A percentile compares a stretch with the other conserved stretches of the same genome.
Evolutionary conservation across 1,140 invertebrate genomes (phyloP).

Genomic region (Dolichoris vasculosae): DNA sequence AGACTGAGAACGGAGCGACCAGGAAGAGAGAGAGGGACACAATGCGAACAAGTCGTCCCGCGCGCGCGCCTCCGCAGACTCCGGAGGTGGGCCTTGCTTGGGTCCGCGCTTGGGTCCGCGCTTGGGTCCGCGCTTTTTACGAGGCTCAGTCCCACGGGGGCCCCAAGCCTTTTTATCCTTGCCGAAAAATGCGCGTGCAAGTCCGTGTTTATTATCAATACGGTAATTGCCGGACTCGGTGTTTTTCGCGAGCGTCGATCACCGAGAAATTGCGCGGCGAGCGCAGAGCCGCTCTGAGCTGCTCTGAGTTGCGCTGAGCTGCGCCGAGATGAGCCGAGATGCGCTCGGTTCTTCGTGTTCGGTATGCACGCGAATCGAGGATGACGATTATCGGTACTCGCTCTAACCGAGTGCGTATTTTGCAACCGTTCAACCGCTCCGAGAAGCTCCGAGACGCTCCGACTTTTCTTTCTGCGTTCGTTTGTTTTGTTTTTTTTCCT

Average conservation of each 20-base stretch:
- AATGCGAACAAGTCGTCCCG: conserved; percentile 22
- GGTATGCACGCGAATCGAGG: neutral
- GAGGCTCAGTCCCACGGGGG: conserved; percentile 35
- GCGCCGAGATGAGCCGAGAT: too few species aligned
- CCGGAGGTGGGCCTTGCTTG: neutral
- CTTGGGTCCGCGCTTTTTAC: conserved; percentile 24
- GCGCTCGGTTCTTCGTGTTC: too few species aligned
- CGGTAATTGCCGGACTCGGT: conserved; percentile 46
- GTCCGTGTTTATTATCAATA: conserved; percentile 50
- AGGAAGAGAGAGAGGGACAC: conserved; percentile 34
- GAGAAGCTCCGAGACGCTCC: too few species aligned
- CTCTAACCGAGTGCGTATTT: neutral
- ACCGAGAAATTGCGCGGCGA: conserved; percentile 15
- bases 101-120: conserved; percentile 5
- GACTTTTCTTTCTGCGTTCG: too few species aligned
- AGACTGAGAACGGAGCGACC: neutral
- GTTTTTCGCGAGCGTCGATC: conserved; percentile 27
- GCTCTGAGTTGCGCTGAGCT: too few species aligned
- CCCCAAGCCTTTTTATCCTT: conserved; percentile 40
- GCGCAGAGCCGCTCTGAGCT: too few species aligned
- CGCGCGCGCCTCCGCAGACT: neutral
- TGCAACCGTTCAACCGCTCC: too few species aligned
- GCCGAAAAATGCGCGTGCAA: conserved; percentile 48
- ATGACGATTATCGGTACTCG: neutral
- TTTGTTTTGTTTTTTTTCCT: too few species aligned